Percentiles rank a stretch among this genome's conserved stretches.
These are phyloP conservation scores for Sander vitreus DNA, from an alignment of 2,113 vertebrate genomes.

Conservation along the genomic window DNA sequence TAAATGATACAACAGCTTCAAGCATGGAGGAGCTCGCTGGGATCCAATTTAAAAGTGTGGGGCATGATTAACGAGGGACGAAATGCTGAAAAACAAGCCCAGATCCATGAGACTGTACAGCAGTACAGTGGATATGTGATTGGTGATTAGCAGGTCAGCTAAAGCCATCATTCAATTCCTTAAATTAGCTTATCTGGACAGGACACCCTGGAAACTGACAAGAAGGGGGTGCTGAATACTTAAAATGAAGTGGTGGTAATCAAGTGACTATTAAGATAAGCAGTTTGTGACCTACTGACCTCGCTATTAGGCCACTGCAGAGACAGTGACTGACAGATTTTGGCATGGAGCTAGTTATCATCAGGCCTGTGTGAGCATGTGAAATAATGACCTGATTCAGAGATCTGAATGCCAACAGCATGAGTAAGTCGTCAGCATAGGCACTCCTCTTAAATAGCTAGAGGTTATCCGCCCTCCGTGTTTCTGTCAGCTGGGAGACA, in stretches of 20 bases:
- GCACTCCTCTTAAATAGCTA: not conserved
- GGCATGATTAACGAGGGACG: slow-evolving; percentile 51
- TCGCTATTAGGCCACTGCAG: not conserved
- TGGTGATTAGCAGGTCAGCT: slow-evolving; percentile 72
- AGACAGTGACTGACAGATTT: slow-evolving; percentile 29
- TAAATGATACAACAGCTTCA: slow-evolving; percentile 56
- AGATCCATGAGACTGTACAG: slow-evolving; percentile 15
- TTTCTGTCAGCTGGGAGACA: not conserved
- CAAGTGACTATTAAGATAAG: slow-evolving; percentile 38
- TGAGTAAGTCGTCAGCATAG: not conserved
- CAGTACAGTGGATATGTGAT: slow-evolving; percentile 28
- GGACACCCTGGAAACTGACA: slow-evolving; percentile 27
- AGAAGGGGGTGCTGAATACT: slow-evolving; percentile 38
- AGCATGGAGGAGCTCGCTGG: slow-evolving; percentile 31
- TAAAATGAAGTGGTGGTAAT: slow-evolving; percentile 66
- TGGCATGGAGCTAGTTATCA: slow-evolving; percentile 27
- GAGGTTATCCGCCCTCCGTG: not conserved
- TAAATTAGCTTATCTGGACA: slow-evolving; percentile 67
- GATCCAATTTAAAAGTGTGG: slow-evolving; percentile 50
- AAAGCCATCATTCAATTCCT: slow-evolving; percentile 65
- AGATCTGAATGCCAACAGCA: not conserved
- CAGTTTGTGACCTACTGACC: slow-evolving; percentile 31
- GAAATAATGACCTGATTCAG: slow-evolving; percentile 17
- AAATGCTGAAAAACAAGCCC: slow-evolving; percentile 61
- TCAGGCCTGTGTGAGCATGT: slow-evolving; percentile 14